Evolutionary conservation across 2,797 vertebrate species (phyloP).

Genomic region (Platyrinchus mystaceus): DNA sequence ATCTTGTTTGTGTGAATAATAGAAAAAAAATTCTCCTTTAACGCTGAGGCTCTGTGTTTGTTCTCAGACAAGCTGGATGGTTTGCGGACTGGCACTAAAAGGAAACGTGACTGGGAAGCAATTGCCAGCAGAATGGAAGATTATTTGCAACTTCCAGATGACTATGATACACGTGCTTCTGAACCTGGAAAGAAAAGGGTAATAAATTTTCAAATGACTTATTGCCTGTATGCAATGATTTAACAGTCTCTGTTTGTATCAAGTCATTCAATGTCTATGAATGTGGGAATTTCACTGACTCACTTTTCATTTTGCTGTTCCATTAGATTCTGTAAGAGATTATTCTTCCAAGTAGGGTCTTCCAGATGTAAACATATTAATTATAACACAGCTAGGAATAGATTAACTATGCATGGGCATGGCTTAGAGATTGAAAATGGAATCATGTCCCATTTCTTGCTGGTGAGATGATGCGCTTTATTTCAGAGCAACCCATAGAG

Average conservation of each 20-base stretch:
- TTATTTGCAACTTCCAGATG: constrained; percentile 96
- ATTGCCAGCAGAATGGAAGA: constrained; percentile 89
- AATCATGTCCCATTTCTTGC: neutral
- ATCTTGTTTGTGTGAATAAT: constrained; percentile 58
- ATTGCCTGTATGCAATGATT: neutral
- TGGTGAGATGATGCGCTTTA: neutral
- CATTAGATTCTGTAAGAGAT: neutral
- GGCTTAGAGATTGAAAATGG: neutral
- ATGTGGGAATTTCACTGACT: neutral
- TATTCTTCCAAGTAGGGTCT: neutral
- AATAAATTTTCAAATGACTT: constrained; percentile 66
- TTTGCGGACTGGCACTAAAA: constrained; percentile 88
- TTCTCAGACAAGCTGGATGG: constrained; percentile 96
- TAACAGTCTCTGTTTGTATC: neutral
- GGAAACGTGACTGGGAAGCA: constrained; percentile 90
- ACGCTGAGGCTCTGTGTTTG: constrained; percentile 77
- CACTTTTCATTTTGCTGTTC: neutral
- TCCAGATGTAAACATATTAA: neutral
- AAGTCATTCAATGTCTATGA: neutral
- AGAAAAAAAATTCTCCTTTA: constrained; percentile 49
- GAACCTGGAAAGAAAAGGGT: constrained; percentile 98
- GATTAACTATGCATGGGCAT: neutral
- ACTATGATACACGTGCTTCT: constrained; percentile 94
- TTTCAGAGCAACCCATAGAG: neutral
- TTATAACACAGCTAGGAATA: neutral